Conservation (phyloP, 2,113 vertebrate species). For the Melospiza georgiana region DNA sequence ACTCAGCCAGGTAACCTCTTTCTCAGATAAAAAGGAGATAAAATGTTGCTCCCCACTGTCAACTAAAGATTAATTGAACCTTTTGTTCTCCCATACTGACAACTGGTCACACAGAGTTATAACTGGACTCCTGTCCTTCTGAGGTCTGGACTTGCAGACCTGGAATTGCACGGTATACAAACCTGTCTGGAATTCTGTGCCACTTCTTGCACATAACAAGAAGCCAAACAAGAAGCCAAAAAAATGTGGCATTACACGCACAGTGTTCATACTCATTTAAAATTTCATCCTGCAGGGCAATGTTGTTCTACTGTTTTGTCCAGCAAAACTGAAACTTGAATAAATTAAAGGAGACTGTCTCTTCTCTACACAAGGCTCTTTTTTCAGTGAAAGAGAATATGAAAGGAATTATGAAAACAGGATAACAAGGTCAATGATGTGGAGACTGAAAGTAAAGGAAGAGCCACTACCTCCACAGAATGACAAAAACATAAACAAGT, state of each 20-base stretch:
- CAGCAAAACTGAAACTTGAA: conserved; percentile 25
- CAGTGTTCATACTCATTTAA: background rate
- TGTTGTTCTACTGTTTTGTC: background rate
- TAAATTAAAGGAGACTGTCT: background rate
- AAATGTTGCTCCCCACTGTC: background rate
- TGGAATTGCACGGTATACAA: background rate
- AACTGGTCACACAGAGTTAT: background rate
- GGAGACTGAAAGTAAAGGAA: background rate
- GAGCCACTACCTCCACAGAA: background rate
- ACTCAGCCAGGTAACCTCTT: background rate
- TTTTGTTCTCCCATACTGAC: background rate
- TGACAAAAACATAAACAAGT: background rate
- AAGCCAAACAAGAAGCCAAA: background rate
- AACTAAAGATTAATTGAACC: background rate
- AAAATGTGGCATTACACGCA: background rate
- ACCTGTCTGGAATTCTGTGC: background rate
- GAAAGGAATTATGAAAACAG: background rate
- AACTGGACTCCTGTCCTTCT: background rate
- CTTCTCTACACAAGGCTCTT: background rate
- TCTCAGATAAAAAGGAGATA: background rate
- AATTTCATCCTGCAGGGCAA: background rate
- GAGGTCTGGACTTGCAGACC: background rate
- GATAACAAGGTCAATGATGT: background rate
- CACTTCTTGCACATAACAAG: background rate
- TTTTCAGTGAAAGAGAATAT: background rate